phyloP scores from a whole-genome alignment of 2,113 vertebrate species.

The Triplophysa tibetana region DNA sequence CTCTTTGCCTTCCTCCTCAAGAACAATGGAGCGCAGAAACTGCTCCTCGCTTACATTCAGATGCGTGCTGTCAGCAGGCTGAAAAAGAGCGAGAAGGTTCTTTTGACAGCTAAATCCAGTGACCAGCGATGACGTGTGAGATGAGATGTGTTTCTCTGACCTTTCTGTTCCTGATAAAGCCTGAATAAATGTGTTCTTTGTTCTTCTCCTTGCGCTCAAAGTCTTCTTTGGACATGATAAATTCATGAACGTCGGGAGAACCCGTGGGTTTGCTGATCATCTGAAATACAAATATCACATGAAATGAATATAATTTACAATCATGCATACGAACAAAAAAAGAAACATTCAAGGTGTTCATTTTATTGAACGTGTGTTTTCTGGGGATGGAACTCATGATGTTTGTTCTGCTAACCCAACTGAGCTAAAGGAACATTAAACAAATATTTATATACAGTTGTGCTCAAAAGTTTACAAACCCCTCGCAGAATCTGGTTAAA shows the following conservation, averaged over 20 bases:
- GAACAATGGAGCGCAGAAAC: constrained; percentile 80
- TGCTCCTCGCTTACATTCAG: constrained; percentile 77
- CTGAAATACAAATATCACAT: constrained; percentile 63
- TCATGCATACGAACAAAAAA: too few species aligned
- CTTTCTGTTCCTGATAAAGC: constrained; percentile 86
- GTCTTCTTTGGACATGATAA: constrained; percentile 89
- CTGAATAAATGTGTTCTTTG: constrained; percentile 83
- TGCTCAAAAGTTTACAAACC: too few species aligned
- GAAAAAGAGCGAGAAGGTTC: constrained; percentile 9
- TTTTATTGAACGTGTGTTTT: too few species aligned
- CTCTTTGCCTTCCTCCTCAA: constrained; percentile 80
- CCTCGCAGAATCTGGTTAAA: too few species aligned
- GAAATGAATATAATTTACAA: neutral
- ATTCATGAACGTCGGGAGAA: constrained; percentile 89
- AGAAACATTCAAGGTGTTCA: too few species aligned
- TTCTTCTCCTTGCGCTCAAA: constrained; percentile 90
- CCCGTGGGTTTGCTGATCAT: constrained; percentile 86
- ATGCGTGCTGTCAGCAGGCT: constrained; percentile 85
- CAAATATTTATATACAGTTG: too few species aligned
- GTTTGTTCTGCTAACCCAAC: too few species aligned
- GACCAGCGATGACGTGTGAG: neutral
- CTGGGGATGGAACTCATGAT: too few species aligned
- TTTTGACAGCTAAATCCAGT: neutral
- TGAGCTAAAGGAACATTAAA: too few species aligned
- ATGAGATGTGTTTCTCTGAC: constrained; percentile 61